These are phyloP conservation scores for Drosophila colorata DNA, from an alignment of 2,888 invertebrate genomes.

Conservation along the genomic window DNA sequence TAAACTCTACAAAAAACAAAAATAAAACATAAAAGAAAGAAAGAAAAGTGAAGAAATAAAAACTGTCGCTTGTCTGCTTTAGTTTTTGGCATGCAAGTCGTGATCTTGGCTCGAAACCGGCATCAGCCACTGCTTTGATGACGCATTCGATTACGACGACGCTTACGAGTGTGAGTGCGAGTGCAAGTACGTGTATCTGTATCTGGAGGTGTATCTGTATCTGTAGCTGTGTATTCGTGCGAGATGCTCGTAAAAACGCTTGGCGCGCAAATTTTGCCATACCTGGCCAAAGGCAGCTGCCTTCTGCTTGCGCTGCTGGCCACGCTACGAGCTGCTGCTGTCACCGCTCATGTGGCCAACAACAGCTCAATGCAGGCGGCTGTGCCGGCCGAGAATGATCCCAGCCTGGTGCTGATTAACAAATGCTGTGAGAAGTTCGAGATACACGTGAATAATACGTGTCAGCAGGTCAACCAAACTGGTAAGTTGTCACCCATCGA, in stretches of 20 bases:
- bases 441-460: constrained; percentile 89
- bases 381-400: constrained; percentile 35
- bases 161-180: constrained; percentile 28
- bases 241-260: constrained; percentile 62
- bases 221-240: constrained; percentile 12
- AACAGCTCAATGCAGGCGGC: constrained; percentile 23
- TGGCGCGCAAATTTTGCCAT: constrained; percentile 66
- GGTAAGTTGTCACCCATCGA: constrained; percentile 83
- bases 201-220: constrained; percentile 26
- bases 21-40: background rate
- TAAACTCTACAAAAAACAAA: constrained; percentile 6
- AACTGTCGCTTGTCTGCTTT: constrained; percentile 32
- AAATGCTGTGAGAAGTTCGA: constrained; percentile 93
- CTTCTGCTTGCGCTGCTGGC: constrained; percentile 29
- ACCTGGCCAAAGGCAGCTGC: constrained; percentile 60
- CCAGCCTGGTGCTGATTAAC: constrained; percentile 86
- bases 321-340: constrained; percentile 18
- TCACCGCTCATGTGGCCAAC: constrained; percentile 48
- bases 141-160: constrained; percentile 62
- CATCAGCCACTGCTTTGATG: constrained; percentile 66
- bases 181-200: constrained; percentile 19
- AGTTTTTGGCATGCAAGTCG: constrained; percentile 59
- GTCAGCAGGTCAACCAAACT: constrained; percentile 88
- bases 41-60: constrained; percentile 15
- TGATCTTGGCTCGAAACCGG: constrained; percentile 73